Evolutionary conservation across 2,113 vertebrate genomes (phyloP), one percentile per base, ranked within the genome.

Genomic region (Dasyurus viverrinus): DNA sequence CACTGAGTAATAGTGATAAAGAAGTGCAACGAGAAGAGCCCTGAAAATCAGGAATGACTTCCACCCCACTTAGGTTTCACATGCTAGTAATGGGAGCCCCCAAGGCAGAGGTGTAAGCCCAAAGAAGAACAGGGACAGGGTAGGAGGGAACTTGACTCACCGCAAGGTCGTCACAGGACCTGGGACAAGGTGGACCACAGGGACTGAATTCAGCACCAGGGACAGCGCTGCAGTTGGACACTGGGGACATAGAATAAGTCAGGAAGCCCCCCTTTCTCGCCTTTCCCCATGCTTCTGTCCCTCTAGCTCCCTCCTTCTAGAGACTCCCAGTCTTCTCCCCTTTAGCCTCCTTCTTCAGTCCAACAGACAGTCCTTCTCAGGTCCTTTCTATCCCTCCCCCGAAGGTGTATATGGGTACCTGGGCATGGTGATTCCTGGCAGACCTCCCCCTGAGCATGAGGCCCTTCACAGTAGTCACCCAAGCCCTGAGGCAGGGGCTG

Each of bases 181-280:
- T 98, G 53, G 99, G 99, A 92, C 99, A 99, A 9, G 99, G 98
- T 0, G 99, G 99, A 0, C 99, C 99, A 89, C 99, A 99, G 96
- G 97, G 97, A 92, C 99, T 99, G 96, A 99, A 99, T 47, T 92
- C 97, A 0, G 99, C 98, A 7, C 99, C 99, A 2, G 98, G 93
- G 0, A 99, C 97, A 47, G 98, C 48, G 0, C 98, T 98, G 57
- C 99, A 99, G 1, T 99, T 98, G 0, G 97, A 96, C 93, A 97
- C 99, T 99, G 95, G 0, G 46, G 89, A 25, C 9, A 27, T 5
- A 50, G 47, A 19, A 8, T n/a, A 46, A 89, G 55, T 10, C 2
- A 47, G 42, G 3, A 1, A 6, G 47, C 8, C 25, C 0, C 0
- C 2, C 27, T 36, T 0, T 0, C 0, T 12, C 9, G 53, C 54